phyloP scores from a whole-genome alignment of 2,888 invertebrate genomes.

The Trilocha varians region DNA sequence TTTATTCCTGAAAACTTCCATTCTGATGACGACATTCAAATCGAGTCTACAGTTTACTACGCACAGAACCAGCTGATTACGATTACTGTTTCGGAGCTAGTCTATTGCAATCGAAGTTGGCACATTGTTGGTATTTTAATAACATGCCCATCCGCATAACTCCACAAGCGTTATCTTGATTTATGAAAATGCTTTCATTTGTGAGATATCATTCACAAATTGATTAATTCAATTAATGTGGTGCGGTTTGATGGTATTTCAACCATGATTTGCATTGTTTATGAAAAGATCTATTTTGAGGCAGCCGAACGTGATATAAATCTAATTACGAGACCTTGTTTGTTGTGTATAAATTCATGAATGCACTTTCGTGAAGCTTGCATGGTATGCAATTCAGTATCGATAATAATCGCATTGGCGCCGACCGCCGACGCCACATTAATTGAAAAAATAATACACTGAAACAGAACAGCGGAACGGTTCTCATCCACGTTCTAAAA shows the following conservation, averaged over 20 bases:
- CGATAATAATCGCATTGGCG: conserved; percentile 20
- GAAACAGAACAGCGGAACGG: conserved; percentile 10
- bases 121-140: conserved; percentile 61
- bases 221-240: conserved; percentile 47
- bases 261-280: conserved; percentile 53
- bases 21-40: conserved; percentile 11
- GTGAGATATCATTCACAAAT: conserved; percentile 30
- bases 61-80: conserved; percentile 33
- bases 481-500: conserved; percentile 2
- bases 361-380: conserved; percentile 44
- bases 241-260: conserved; percentile 42
- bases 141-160: conserved; percentile 55
- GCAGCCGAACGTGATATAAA: conserved; percentile 48
- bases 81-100: conserved; percentile 37
- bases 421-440: conserved; percentile 32
- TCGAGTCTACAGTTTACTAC: conserved; percentile 26
- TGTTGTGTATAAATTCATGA: conserved; percentile 42
- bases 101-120: conserved; percentile 50
- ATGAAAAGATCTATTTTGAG: conserved; percentile 60
- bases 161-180: conserved; percentile 56
- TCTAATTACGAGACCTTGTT: conserved; percentile 33
- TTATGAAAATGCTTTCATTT: conserved; percentile 45
- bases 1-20: no score
- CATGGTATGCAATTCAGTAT: conserved; percentile 27
- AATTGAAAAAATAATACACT: conserved; percentile 14